Evolutionary conservation across 2,797 vertebrate species (phyloP).

Genomic region (Liparis tanakae): DNA sequence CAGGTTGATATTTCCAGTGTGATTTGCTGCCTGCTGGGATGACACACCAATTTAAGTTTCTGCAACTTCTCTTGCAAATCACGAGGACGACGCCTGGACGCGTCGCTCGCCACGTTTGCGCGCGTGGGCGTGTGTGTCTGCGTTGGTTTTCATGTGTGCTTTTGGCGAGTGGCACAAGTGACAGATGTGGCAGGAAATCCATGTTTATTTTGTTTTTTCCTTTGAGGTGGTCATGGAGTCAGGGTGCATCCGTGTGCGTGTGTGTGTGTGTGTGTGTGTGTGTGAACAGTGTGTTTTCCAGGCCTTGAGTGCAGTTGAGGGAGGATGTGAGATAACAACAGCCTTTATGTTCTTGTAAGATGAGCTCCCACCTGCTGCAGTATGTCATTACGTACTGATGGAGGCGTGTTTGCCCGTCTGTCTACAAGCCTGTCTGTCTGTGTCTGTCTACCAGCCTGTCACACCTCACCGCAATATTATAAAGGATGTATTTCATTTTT

Average conservation of each 20-base stretch:
- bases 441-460: conserved; percentile 15
- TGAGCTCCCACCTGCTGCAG: conserved; percentile 72
- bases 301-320: conserved; percentile 49
- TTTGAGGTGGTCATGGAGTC: conserved; percentile 21
- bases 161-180: conserved; percentile 52
- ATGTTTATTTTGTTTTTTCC: conserved; percentile 69
- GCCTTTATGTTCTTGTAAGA: conserved; percentile 69
- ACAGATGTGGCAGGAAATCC: conserved; percentile 69
- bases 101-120: neutral
- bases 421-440: neutral
- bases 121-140: neutral
- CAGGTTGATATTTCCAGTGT: conserved; percentile 12
- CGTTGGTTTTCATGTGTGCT: conserved; percentile 22
- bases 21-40: conserved; percentile 7
- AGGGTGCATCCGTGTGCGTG: conserved; percentile 1
- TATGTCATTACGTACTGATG: conserved; percentile 54
- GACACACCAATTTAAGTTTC: neutral
- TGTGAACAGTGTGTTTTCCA: conserved; percentile 25
- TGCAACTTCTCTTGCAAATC: conserved; percentile 24
- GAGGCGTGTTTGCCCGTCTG: conserved; percentile 34
- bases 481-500: conserved; percentile 22
- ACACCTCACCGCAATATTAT: conserved; percentile 13
- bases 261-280: neutral
- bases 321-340: conserved; percentile 65
- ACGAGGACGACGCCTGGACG: neutral